phyloP scores from a whole-genome alignment of 2,797 vertebrate genomes.

The Danionella dracula region DNA sequence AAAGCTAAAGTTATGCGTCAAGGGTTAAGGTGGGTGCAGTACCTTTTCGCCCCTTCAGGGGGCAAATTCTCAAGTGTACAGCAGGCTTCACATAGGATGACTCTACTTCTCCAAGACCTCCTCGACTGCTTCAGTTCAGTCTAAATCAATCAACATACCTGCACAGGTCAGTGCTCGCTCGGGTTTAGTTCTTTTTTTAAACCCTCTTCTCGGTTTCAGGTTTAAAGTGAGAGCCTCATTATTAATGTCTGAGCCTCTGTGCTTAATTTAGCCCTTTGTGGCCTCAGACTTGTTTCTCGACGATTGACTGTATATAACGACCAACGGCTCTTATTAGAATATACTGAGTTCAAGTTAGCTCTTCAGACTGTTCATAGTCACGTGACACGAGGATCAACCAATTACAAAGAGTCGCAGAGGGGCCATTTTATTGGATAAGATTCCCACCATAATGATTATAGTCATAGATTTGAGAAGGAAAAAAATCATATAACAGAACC shows the following conservation, averaged over 20 bases:
- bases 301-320: too few relatives aligned
- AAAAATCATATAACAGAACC: too few relatives aligned
- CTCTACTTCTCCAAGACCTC: conserved; percentile 16
- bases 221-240: conserved; percentile 11
- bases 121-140: not conserved
- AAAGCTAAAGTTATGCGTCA: too few relatives aligned
- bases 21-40: not conserved
- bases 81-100: not conserved
- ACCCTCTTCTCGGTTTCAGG: conserved; percentile 19
- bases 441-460: too few relatives aligned
- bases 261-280: conserved; percentile 1
- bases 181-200: conserved; percentile 4
- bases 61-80: not conserved
- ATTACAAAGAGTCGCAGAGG: too few relatives aligned
- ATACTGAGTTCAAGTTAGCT: too few relatives aligned
- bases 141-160: not conserved
- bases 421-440: too few relatives aligned
- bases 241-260: conserved; percentile 22
- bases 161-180: not conserved
- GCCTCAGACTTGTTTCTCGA: not conserved
- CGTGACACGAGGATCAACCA: too few relatives aligned
- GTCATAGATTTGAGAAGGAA: too few relatives aligned
- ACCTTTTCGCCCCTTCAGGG: not conserved
- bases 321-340: not conserved
- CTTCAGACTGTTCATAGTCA: too few relatives aligned